Evolutionary conservation across 2,888 invertebrate species (phyloP).

Genomic region (Aproaerema taeniolella): DNA sequence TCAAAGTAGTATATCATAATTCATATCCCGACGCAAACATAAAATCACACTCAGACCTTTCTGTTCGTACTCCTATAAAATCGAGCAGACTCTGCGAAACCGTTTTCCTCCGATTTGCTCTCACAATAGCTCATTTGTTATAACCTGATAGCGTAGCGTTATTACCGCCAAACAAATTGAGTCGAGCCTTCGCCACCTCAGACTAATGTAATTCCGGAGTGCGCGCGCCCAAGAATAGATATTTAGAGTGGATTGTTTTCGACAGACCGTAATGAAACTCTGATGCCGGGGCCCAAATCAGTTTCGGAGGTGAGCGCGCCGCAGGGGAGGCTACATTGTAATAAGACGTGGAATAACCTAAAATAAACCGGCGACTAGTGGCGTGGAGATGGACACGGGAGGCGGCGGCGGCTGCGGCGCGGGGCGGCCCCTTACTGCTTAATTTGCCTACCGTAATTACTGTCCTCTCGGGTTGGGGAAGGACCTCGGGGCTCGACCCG

Average conservation of each 20-base stretch:
- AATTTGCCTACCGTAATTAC: conserved; percentile 80
- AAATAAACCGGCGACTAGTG: conserved; percentile 64
- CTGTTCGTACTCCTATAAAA: conserved; percentile 48
- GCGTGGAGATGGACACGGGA: conserved; percentile 67
- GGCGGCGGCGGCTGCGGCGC: conserved; percentile 29
- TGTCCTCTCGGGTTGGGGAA: conserved; percentile 73
- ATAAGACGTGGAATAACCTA: conserved; percentile 74
- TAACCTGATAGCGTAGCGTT: conserved; percentile 73
- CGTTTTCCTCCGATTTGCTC: conserved; percentile 66
- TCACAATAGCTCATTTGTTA: conserved; percentile 76
- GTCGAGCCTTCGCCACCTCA: conserved; percentile 77
- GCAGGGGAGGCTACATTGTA: conserved; percentile 76
- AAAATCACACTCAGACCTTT: conserved; percentile 27
- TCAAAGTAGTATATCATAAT: conserved; percentile 4
- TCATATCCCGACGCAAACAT: conserved; percentile 27
- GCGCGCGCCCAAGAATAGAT: conserved; percentile 76
- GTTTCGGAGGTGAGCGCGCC: conserved; percentile 73
- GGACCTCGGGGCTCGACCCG: conserved; percentile 66
- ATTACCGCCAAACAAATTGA: conserved; percentile 77
- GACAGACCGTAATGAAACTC: conserved; percentile 78
- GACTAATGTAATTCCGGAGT: conserved; percentile 76
- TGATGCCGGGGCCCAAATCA: conserved; percentile 73
- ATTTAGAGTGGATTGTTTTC: conserved; percentile 78
- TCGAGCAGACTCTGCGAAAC: conserved; percentile 60
- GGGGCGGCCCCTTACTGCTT: conserved; percentile 73